Evolutionary conservation across 2,797 vertebrate species (phyloP).

Genomic region (Liasis olivaceus): DNA sequence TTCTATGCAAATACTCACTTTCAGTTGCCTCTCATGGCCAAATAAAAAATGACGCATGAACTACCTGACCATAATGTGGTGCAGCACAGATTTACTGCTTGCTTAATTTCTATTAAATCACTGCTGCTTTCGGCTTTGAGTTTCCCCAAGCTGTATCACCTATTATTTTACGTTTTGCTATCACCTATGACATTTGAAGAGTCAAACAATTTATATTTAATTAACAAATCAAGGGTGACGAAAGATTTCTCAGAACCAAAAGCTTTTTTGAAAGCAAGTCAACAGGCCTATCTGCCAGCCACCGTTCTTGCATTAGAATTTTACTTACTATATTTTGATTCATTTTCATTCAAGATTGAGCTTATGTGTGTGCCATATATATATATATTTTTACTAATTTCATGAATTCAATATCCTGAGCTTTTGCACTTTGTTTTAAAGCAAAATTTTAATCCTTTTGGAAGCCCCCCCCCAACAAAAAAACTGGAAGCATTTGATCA

Average conservation of each 20-base stretch:
- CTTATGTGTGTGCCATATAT: not conserved
- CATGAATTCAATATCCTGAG: not conserved
- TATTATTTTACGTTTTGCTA: not conserved
- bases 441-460: not conserved
- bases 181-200: not conserved
- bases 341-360: not conserved
- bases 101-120: not conserved
- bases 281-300: not conserved
- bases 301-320: not conserved
- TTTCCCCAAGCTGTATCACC: not conserved
- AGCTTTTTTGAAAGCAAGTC: not conserved
- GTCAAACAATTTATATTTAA: not conserved
- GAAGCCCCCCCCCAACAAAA: not conserved
- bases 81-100: not conserved
- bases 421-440: not conserved
- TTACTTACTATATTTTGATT: not conserved
- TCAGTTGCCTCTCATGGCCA: not conserved
- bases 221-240: not conserved
- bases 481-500: not conserved
- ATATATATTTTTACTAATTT: not conserved
- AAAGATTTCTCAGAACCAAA: not conserved
- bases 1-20: not conserved
- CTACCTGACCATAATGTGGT: slow-evolving; percentile 13
- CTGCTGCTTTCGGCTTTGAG: not conserved
- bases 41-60: not conserved